Percentiles rank a stretch among this genome's conserved stretches.
phyloP scores from a whole-genome alignment of 37 sponge, comb jelly and placozoan species.

The Beroe forskalii region DNA sequence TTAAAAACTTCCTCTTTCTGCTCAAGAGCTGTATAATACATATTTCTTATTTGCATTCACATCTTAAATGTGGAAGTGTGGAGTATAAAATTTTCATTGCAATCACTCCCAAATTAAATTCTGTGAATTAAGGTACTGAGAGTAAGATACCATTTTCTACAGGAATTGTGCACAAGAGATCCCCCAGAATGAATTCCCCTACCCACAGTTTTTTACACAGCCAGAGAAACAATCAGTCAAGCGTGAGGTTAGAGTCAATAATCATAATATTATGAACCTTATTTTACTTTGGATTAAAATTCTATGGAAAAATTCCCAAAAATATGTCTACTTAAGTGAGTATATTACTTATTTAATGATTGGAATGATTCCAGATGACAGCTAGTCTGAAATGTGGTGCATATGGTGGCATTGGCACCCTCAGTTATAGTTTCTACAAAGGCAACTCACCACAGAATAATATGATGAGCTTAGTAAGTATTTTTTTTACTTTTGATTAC shows the following conservation, averaged over 20 bases:
- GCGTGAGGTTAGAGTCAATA: constrained; percentile 14
- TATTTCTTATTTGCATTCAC: too few species aligned
- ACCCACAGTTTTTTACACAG: constrained; percentile 46
- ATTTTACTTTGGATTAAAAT: not conserved
- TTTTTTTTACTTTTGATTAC: not conserved
- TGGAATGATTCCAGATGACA: constrained; percentile 6
- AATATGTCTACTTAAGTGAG: not conserved
- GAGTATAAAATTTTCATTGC: too few species aligned
- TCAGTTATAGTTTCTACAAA: constrained; percentile 42
- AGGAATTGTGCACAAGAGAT: not conserved
- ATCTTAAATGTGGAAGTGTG: too few species aligned
- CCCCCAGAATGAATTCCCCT: constrained; percentile 14
- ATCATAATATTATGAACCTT: not conserved
- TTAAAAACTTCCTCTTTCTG: too few species aligned
- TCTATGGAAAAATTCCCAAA: not conserved
- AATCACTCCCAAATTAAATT: too few species aligned
- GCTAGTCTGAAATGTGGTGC: constrained; percentile 23
- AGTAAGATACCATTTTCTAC: too few species aligned
- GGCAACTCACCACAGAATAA: constrained; percentile 32
- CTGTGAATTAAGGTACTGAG: too few species aligned
- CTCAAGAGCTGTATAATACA: not conserved
- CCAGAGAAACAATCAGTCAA: constrained; percentile 53
- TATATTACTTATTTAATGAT: not conserved
- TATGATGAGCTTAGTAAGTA: constrained; percentile 41
- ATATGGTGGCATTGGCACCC: constrained; percentile 18